Evolutionary conservation across 2,888 invertebrate genomes (phyloP), one percentile per base, ranked within the genome.

Genomic region (Dione vanillae): DNA sequence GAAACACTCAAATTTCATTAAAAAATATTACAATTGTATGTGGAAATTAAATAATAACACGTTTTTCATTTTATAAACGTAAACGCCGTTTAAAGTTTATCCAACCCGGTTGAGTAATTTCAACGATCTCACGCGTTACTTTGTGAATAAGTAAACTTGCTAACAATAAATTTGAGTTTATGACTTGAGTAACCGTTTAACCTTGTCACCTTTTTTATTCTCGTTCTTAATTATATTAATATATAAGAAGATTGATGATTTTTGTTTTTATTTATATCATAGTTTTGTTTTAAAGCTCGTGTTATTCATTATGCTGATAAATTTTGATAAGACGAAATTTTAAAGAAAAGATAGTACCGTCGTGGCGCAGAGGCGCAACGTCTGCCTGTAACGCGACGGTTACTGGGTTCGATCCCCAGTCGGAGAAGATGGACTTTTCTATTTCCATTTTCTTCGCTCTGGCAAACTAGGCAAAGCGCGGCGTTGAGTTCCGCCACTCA

Each of bases 111-210:
- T 62, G 45, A 35, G 16, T 62, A 62, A 62, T 62, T 62, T 37
- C 16, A 37, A 62, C 47, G 14, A 43, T 59, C 59, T 43, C 14
- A 59, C 41, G n/a, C 41, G 41, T 59, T 59, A 20, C 10, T 20
- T 35, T 59, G 14, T 43, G 1, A 10, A 43, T 35, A n/a, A n/a
- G 27, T 27, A 27, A 14, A 43, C 43, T 14, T 43, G 14, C 6
- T 43, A 61, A 61, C n/a, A 43, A 27, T n/a, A 61, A 14, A 41
- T 27, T 43, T 61, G 6, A 54, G n/a, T 35, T 54, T 54, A 54
- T 54, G 35, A 10, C n/a, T 54, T 35, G 9, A 35, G 35, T 54
- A 35, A 35, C 27, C 27, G 27, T n/a, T 35, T 54, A n/a, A 54
- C n/a, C 35, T n/a, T 54, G 35, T 54, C 35, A 54, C 35, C 35